Conservation (phyloP, 2,888 invertebrate genomes). For the Cosmopolites sordidus region DNA sequence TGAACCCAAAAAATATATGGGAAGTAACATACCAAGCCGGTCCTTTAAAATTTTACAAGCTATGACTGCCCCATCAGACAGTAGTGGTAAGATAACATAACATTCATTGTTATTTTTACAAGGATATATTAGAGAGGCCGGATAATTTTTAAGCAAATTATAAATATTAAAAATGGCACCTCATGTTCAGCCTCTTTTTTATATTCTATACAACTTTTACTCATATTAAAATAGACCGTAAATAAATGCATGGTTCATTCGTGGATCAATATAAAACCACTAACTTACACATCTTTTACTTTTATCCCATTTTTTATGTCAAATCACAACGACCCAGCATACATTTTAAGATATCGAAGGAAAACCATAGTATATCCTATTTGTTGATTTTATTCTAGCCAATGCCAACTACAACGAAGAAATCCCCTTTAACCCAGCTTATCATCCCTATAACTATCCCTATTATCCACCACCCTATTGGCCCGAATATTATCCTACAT, state of each 20-base stretch:
- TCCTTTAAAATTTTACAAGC: constrained; percentile 76
- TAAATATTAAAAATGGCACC: neutral
- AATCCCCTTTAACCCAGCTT: constrained; percentile 37
- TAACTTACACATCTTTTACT: neutral
- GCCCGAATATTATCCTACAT: constrained; percentile 30
- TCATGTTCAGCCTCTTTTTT: neutral
- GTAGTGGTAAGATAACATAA: constrained; percentile 52
- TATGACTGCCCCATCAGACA: constrained; percentile 65
- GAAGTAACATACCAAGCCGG: constrained; percentile 75
- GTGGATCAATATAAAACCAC: neutral
- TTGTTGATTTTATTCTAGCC: constrained; percentile 44
- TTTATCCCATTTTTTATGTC: neutral
- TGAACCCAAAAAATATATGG: constrained; percentile 70
- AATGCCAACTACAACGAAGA: constrained; percentile 43
- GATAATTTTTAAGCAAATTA: too few species aligned
- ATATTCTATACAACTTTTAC: too few species aligned
- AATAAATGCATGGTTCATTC: constrained; percentile 1
- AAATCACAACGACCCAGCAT: neutral
- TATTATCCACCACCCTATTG: constrained; percentile 40
- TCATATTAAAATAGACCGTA: too few species aligned
- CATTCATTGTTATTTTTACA: neutral
- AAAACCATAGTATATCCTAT: neutral
- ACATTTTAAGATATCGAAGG: neutral
- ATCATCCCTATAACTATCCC: constrained; percentile 33
- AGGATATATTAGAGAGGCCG: neutral